Percentiles rank a stretch among this genome's conserved stretches.
Evolutionary conservation across 2,888 invertebrate genomes (phyloP).

Genomic region (Platycnemis pennipes): DNA sequence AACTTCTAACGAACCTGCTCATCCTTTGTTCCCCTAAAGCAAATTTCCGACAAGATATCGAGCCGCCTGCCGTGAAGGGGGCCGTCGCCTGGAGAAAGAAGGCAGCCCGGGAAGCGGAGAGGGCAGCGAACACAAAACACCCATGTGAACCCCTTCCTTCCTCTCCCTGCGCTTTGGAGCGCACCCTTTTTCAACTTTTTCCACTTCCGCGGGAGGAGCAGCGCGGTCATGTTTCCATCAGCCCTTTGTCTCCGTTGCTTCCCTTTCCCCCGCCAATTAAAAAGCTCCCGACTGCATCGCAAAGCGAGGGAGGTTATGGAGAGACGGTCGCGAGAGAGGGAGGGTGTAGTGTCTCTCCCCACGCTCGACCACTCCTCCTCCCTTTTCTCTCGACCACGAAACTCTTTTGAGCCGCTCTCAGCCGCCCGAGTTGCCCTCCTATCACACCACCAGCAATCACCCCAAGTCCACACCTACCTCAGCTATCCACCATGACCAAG

Average conservation of each 20-base stretch:
- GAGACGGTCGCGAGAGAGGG: background rate
- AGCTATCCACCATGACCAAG: too few relatives aligned
- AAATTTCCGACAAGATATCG: constrained; percentile 22
- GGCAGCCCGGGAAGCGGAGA: too few relatives aligned
- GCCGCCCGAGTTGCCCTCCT: background rate
- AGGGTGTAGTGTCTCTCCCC: background rate
- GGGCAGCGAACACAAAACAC: background rate
- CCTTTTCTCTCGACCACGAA: background rate
- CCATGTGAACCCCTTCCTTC: background rate
- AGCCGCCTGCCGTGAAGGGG: background rate
- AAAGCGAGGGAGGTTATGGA: background rate
- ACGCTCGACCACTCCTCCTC: background rate
- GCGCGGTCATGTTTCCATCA: constrained; percentile 38
- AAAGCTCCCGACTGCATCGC: background rate
- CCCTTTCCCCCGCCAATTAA: background rate
- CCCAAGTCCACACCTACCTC: too few relatives aligned
- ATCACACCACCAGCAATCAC: background rate
- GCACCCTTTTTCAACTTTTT: background rate
- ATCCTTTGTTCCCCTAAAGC: constrained; percentile 18
- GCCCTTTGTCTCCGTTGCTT: constrained; percentile 30
- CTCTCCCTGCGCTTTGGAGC: background rate
- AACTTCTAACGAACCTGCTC: constrained; percentile 33
- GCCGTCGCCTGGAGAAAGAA: too few relatives aligned
- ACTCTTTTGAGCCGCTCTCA: background rate
- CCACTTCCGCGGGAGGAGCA: background rate